Base-by-base conservation (phyloP, 2,113 vertebrate genomes). In the Murina feae region DNA sequence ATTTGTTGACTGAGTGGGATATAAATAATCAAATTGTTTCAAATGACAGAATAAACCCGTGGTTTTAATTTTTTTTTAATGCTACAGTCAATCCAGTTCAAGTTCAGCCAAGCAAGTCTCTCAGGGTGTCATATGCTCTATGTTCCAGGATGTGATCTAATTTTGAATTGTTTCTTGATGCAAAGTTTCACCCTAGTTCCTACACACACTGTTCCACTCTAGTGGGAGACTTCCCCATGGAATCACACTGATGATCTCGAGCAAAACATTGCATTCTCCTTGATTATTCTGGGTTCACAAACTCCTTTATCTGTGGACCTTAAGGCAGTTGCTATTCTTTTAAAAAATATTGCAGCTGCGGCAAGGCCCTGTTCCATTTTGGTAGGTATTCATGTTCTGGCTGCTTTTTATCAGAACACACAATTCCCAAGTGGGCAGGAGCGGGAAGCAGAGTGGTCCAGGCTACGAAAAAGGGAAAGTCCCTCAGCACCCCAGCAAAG, bases 41-140 rank as follows among this genome's bases (percentile, higher is more conserved):
- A 95, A 91, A 82, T 91, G 18, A 85, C 30, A 79, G 10, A 72
- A 88, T 90, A 90, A 66, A 90, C 66, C 49, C 47, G 49, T 63
- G 23, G 11, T 6, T 81, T 84, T 35, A 5, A 42, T 71, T 68
- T 58, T 66, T 32, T 55, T 69, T 28, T 66, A 80, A 58, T 72
- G 32, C 21, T 83, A 82, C 7, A 21, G 12, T 60, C 30, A 13
- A 2, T 60, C 32, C 51, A 80, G 85, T 83, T 94, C 65, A 63
- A 55, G 49, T 71, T 63, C 44, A 81, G 17, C 42, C 82, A 90
- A 51, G 28, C 11, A 63, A 88, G 9, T 7, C 30, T 81, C 94
- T 39, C 44, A 66, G 53, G 14, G 16, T 39, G 23, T 71, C 68
- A 53, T 9, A 28, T 35, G 39, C 13, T 95, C 78, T 71, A 0